Evolutionary conservation across 2,888 invertebrate genomes (phyloP), one percentile per base, ranked within the genome.

Genomic region (Atrina japonica): DNA sequence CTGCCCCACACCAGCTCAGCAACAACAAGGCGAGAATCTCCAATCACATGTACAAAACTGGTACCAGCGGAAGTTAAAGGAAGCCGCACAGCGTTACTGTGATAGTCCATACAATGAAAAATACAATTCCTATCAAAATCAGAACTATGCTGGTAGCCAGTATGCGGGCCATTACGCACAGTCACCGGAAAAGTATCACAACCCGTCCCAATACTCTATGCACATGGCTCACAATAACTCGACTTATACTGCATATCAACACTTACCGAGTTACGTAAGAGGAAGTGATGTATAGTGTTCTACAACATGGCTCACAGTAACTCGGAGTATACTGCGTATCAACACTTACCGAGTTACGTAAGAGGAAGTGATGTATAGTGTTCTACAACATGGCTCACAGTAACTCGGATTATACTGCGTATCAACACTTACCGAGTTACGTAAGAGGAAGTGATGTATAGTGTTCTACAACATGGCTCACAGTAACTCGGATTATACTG

Each of bases 61-160:
- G 86, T 87, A 87, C 52, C 83, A 86, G 55, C 75, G 76, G 11
- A 84, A 84, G 58, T 67, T 86, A 23, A 76, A 83, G 56, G 84
- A 86, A 67, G 84, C 85, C 11, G 84, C 85, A 9, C 77, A 83
- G 55, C 77, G 81, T 29, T 76, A 83, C 18, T 77, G 80, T 35
- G 82, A 83, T 7, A 52, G 64, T n/a, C 64, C 64, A 6, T 53
- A 64, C 29, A 45, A 25, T 27, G 43, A 52, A 18, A 29, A 41
- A 6, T 53, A 41, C 27, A 27, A 41, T 5, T 35, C 35, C 5
- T 49, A 69, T 30, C 50, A 53, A 18, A 50, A 58, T 29, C 35
- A 18, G 29, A 49, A 41, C 41, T 21, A 56, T 29, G 40, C 18
- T 7, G 25, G 14, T 41, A 16, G 25, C n/a, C 58, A 69, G 3